Percentiles rank a stretch among this genome's conserved stretches.
Evolutionary conservation across 1,140 invertebrate species (phyloP).

Genomic region (Atta colombica): DNA sequence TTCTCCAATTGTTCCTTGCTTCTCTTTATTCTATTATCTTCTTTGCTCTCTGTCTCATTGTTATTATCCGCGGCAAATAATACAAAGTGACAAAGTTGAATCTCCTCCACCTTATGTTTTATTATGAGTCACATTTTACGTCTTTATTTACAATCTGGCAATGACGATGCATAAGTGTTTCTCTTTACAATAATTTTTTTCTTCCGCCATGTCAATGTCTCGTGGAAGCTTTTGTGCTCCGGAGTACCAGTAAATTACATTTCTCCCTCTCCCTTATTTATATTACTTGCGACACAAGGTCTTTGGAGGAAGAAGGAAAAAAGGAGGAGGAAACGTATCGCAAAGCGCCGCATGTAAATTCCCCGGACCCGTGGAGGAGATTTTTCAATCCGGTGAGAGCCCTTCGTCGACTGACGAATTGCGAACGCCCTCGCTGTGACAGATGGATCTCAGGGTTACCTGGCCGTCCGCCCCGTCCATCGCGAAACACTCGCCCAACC

Average conservation of each 20-base stretch:
- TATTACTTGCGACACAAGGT: conserved; percentile 39
- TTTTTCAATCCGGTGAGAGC: conserved; percentile 70
- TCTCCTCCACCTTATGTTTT: background rate
- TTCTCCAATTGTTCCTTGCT: conserved; percentile 34
- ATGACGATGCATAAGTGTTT: conserved; percentile 9
- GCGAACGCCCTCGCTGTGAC: conserved; percentile 78
- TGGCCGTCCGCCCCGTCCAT: conserved; percentile 69
- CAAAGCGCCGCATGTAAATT: conserved; percentile 69
- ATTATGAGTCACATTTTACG: conserved; percentile 28
- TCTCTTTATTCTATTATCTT: conserved; percentile 10
- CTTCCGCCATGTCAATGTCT: background rate
- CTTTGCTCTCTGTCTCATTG: background rate
- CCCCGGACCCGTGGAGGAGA: conserved; percentile 49
- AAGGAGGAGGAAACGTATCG: background rate
- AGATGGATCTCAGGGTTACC: conserved; percentile 79
- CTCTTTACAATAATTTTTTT: conserved; percentile 2
- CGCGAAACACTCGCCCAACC: conserved; percentile 73
- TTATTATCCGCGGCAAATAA: conserved; percentile 21
- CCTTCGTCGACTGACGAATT: conserved; percentile 74
- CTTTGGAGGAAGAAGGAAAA: background rate
- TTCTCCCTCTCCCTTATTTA: conserved; percentile 29
- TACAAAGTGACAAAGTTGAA: conserved; percentile 37
- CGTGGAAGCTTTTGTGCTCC: conserved; percentile 21
- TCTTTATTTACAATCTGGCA: conserved; percentile 11
- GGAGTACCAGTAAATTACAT: conserved; percentile 28